Conservation (phyloP, 2,113 vertebrate genomes). For the Sminthopsis crassicaudata region DNA sequence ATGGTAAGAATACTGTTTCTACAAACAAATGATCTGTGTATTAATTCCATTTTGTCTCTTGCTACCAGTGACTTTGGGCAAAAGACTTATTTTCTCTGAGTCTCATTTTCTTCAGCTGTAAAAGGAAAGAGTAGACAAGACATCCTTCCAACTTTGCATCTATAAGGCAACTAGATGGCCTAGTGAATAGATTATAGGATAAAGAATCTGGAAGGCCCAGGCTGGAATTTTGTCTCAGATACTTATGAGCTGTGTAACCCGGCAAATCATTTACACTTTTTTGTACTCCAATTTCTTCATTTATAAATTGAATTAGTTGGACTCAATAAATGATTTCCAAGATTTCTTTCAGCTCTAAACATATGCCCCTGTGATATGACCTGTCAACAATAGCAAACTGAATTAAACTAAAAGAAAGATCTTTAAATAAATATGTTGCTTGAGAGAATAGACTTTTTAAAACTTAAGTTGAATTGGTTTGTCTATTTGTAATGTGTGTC, state of each 20-base stretch:
- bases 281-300: neutral
- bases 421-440: slow-evolving; percentile 4
- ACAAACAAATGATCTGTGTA: neutral
- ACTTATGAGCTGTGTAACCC: neutral
- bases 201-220: neutral
- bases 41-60: neutral
- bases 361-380: neutral
- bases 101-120: neutral
- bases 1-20: neutral
- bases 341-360: neutral
- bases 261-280: neutral
- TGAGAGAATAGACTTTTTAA: neutral
- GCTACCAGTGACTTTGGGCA: neutral
- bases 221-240: neutral
- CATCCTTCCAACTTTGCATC: neutral
- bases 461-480: slow-evolving; percentile 13
- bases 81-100: neutral
- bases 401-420: neutral
- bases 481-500: slow-evolving; percentile 6
- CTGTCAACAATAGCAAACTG: neutral
- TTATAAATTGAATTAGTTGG: neutral
- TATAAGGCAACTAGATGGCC: neutral
- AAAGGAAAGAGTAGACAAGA: neutral
- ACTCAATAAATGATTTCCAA: neutral
- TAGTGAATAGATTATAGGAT: neutral